phyloP scores from a whole-genome alignment of 2,113 vertebrate genomes.

The Hiodon tergisus region DNA sequence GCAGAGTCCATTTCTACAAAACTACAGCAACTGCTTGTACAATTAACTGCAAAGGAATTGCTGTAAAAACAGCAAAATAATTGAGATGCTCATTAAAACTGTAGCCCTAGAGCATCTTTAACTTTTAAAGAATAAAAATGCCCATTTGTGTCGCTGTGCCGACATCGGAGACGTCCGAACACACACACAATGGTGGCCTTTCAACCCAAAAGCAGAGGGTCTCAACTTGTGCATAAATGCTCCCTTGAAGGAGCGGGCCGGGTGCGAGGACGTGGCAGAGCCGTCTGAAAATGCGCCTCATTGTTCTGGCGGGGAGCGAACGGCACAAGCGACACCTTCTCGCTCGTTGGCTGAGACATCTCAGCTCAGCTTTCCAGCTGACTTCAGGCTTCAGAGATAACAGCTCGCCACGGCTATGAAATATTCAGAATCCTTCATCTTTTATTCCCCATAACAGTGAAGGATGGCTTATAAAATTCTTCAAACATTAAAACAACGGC shows the following conservation, averaged over 20 bases:
- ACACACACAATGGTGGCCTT: too few relatives aligned
- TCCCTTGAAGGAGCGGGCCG: conserved; percentile 1
- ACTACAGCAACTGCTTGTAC: too few relatives aligned
- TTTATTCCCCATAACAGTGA: conserved; percentile 1
- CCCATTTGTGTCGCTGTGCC: too few relatives aligned
- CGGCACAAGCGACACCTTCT: conserved; percentile 33
- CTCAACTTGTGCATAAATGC: background rate
- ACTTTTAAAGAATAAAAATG: too few relatives aligned
- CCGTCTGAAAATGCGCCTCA: conserved; percentile 22
- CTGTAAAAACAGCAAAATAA: too few relatives aligned
- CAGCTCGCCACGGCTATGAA: conserved; percentile 27
- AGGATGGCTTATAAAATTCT: background rate
- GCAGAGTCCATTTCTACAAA: too few relatives aligned
- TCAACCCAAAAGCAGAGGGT: too few relatives aligned
- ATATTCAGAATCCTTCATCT: conserved; percentile 14
- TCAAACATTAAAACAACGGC: background rate
- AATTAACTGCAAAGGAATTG: too few relatives aligned
- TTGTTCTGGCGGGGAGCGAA: conserved; percentile 31
- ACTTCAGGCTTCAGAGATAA: conserved; percentile 39
- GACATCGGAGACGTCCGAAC: too few relatives aligned
- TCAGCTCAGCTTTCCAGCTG: conserved; percentile 43
- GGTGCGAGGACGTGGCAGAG: conserved; percentile 9
- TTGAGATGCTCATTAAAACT: too few relatives aligned
- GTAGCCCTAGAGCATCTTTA: too few relatives aligned
- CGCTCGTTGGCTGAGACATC: conserved; percentile 41